Conservation (phyloP, 2,888 invertebrate species). For the Escarpia spicata region DNA sequence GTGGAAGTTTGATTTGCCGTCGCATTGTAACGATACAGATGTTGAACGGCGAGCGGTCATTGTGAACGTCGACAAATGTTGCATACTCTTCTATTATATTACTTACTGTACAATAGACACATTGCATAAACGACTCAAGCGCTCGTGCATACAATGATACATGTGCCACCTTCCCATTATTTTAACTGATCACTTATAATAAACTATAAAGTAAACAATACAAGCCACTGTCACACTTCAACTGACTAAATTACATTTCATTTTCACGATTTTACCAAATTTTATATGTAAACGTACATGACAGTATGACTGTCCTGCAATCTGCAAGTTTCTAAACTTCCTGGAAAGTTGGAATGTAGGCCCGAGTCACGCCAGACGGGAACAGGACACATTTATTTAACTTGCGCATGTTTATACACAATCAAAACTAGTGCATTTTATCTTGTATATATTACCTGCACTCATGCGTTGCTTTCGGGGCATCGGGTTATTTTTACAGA, state of each 20-base stretch:
- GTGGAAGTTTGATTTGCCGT: no score
- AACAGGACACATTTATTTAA: background rate
- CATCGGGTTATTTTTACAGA: background rate
- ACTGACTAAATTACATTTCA: background rate
- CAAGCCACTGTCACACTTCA: background rate
- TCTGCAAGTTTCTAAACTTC: background rate
- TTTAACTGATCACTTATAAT: background rate
- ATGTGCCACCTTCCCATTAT: background rate
- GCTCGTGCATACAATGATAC: no score
- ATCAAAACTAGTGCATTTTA: background rate
- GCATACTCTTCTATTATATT: no score
- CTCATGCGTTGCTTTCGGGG: background rate
- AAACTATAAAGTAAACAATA: background rate
- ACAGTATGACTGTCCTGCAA: background rate
- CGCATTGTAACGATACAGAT: no score
- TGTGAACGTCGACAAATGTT: no score
- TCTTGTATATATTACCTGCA: slow-evolving; percentile 7
- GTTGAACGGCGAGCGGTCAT: no score
- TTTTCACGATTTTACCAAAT: background rate
- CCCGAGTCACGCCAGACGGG: background rate
- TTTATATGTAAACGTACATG: background rate
- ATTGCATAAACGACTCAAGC: no score
- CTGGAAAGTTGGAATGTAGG: background rate
- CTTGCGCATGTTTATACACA: background rate
- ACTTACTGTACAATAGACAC: no score